Base-by-base conservation (phyloP, 2,113 vertebrate genomes). In the Alligator mississippiensis region DNA sequence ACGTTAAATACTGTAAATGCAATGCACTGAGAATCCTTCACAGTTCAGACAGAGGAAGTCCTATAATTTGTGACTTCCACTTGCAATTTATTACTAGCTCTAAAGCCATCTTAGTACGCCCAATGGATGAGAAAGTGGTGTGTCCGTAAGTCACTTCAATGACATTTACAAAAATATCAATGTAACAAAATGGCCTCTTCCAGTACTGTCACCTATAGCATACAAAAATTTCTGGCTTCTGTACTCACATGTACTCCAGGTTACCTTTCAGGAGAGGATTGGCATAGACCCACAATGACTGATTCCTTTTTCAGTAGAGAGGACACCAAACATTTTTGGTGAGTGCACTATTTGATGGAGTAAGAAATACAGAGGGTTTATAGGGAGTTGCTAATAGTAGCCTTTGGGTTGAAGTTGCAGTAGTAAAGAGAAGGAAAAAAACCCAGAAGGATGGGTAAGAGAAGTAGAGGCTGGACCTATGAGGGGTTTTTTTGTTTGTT, bases 371-470 rank as follows among this genome's bases (percentile, higher is more conserved):
- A 2, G 17, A 86, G 59, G 14, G 47, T 74, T 6, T 77, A 55
- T 11, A 64, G 28, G 18, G 34, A 89, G 47, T 70, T 77, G 70
- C 38, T 88, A 3, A 5, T 63, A 75, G 34, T 34, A 34, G 47
- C 24, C 88, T 84, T 85, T 61, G 17, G 61, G 18, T 63, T 88
- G 87, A 82, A 84, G 58, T 59, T 93, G 17, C 27, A 70, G 34
- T 82, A 87, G 16, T 2, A 5, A 88, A 27, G 15, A 75, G 72
- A 74, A 54, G 72, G 14, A 34, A 34, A 22, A 76, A 85, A 77
- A 5, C 16, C 63, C 64, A n/a, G 2, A 6, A 89, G 16, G 54
- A 25, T 63, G 4, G 0, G 57, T 54, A 47, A n/a, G 75, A 77
- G 58, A 89, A 79, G 47, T 2, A 34, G 27, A 66, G 27, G 16